Evolutionary conservation across 1,140 invertebrate species (phyloP), one percentile per base, ranked within the genome.

Genomic region (Patella vulgata): DNA sequence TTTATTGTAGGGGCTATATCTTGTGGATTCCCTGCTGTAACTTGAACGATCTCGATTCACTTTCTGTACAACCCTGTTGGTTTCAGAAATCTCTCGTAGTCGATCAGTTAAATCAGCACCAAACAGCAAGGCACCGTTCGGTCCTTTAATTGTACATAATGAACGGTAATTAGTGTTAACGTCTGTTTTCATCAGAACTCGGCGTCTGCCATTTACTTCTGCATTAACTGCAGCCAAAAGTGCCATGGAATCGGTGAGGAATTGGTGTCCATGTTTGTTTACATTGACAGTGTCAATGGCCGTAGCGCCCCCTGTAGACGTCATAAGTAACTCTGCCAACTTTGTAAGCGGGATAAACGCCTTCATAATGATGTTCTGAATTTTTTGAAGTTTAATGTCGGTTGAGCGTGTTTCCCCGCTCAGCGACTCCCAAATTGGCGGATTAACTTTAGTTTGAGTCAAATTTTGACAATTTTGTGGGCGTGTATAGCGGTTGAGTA

Each of bases 391-490:
- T 3, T 43, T 33, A 6, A 59, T 36, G 25, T 59, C 57, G 14
- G 14, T 23, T 1, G 33, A 33, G 19, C 25, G 19, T 0, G 27
- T 27, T 19, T 33, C 21, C 31, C 31, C 23, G 1, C 21, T 36
- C 23, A 50, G 21, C 2, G 42, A 31, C 2, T 23, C 31, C 17
- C 19, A 30, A 17, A 59, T 27, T 23, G 21, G 31, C 39, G 48
- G 27, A 40, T 62, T 62, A 25, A 62, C 39, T 48, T 39, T 33
- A n/a, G n/a, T n/a, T n/a, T n/a, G n/a, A n/a, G n/a, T n/a, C n/a
- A n/a, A n/a, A n/a, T n/a, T n/a, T n/a, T n/a, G n/a, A n/a, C n/a
- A n/a, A n/a, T n/a, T n/a, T n/a, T n/a, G n/a, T n/a, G n/a, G n/a
- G n/a, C n/a, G n/a, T n/a, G n/a, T n/a, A n/a, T n/a, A n/a, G n/a